Evolutionary conservation across 23 tunicate genomes (phyloP), one percentile per base, ranked within the genome.

Genomic region (Corella eumyota): DNA sequence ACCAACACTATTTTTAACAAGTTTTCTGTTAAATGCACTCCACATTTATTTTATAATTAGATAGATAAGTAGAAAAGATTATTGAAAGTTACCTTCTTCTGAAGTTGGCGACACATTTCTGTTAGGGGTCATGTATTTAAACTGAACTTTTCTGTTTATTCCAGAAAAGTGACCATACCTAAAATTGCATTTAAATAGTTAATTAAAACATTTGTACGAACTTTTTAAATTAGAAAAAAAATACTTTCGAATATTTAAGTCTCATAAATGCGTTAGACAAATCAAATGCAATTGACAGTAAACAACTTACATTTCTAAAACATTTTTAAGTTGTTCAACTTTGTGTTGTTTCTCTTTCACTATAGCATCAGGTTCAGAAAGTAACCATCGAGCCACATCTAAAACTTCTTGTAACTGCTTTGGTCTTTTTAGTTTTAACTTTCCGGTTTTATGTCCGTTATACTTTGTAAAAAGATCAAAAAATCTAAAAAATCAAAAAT

Each of bases 121-220:
- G 9, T 53, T 35, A 23, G 53, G n/a, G 17, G 68, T 37, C 34
- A 65, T 57, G 19, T 71, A 63, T 45, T 92, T 92, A 61, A 92
- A 70, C 65, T 92, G 99, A 5, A 92, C 92, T 66, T 92, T 92
- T 50, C 99, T 61, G 51, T 92, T 92, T 5, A 92, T 92, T 9
- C 99, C 99, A 25, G 98, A 91, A 51, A 91, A 91, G 55, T 80
- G 98, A 11, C 92, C 95, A 63, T 86, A 86, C 95, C 95, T 86
- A 31, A 25, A 47, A 62, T 20, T 11, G 4, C n/a, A n/a, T n/a
- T n/a, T n/a, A n/a, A n/a, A n/a, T n/a, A n/a, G n/a, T n/a, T n/a
- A n/a, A n/a, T n/a, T n/a, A n/a, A n/a, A n/a, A n/a, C n/a, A n/a
- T n/a, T n/a, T n/a, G n/a, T n/a, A n/a, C n/a, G n/a, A n/a, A n/a